Evolutionary conservation across 2,113 vertebrate species (phyloP), one percentile per base, ranked within the genome.

Genomic region (Passer domesticus): DNA sequence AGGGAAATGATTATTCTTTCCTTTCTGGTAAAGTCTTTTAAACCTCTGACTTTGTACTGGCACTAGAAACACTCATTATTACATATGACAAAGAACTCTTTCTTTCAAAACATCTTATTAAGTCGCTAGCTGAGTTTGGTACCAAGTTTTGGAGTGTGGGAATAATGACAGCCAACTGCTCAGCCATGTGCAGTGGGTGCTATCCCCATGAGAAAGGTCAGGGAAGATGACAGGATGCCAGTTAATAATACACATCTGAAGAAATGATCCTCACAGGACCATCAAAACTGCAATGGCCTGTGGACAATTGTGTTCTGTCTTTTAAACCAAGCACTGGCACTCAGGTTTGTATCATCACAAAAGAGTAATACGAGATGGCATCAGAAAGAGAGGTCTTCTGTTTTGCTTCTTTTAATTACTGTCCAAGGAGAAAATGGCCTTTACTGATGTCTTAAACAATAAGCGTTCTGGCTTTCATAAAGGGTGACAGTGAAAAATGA

Each of bases 61-160:
- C 28, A 49, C 74, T 43, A 94, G 69, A 92, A 92, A 81, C 28
- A 44, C 39, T 91, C 95, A 79, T 94, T 87, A 94, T 78, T 53
- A 56, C 30, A 79, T 17, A 64, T 0, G 14, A 75, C 66, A 94
- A 90, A 96, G 76, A 80, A 28, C 23, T 50, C 24, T 77, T 67
- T 90, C 70, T 80, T 68, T 78, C 58, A 88, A 89, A 94, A 64
- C 0, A 0, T 35, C 47, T 60, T 78, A 46, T 91, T 94, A 92
- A 96, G 69, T 87, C 44, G 60, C 77, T 56, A 91, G 6, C 58
- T 59, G 53, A 84, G 41, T 60, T 92, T 91, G 62, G n/a, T 68
- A 76, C 56, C 25, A 11, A 37, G 46, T 41, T 87, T 90, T 66
- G 77, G 25, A 52, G 19, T 46, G 50, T 47, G 58, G 28, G 35